A percentile compares a stretch with the other conserved stretches of the same genome.
Evolutionary conservation across 2,888 invertebrate genomes (phyloP).

Genomic region (Caenorhabditis sp.): DNA sequence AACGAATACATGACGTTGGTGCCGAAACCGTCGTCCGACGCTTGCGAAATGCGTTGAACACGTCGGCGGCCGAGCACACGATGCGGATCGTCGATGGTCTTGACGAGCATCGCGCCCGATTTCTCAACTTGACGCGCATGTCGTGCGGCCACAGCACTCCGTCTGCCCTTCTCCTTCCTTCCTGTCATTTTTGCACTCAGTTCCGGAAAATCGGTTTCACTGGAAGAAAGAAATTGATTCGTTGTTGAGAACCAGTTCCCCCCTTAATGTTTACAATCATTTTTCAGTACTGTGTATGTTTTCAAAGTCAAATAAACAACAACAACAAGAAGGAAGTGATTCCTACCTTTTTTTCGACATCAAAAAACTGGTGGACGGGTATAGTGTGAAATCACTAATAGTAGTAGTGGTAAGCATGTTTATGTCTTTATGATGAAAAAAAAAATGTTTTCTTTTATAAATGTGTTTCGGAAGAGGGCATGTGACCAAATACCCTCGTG

Average conservation of each 20-base stretch:
- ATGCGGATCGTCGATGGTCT: conserved; percentile 52
- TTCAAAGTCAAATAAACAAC: no score
- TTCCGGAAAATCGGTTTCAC: conserved; percentile 60
- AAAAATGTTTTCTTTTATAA: neutral
- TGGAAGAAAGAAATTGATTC: conserved; percentile 32
- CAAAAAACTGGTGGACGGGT: neutral
- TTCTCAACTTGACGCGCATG: conserved; percentile 37
- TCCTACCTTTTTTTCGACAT: neutral
- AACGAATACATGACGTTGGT: conserved; percentile 63
- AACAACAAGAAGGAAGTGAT: no score
- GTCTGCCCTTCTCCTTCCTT: conserved; percentile 53
- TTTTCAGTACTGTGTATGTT: no score
- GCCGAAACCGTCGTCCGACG: conserved; percentile 56
- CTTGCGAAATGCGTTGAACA: neutral
- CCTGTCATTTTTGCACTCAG: conserved; percentile 52
- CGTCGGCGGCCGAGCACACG: conserved; percentile 41
- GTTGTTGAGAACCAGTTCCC: no score
- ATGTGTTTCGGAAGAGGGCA: neutral
- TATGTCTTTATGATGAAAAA: neutral
- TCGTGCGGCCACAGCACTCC: conserved; percentile 44
- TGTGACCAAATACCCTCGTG: neutral
- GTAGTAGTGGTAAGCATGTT: neutral
- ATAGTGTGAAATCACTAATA: neutral
- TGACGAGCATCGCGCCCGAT: conserved; percentile 47
- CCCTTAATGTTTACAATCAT: no score